phyloP scores from a whole-genome alignment of 1,140 invertebrate species.

The Cotesia vestalis region DNA sequence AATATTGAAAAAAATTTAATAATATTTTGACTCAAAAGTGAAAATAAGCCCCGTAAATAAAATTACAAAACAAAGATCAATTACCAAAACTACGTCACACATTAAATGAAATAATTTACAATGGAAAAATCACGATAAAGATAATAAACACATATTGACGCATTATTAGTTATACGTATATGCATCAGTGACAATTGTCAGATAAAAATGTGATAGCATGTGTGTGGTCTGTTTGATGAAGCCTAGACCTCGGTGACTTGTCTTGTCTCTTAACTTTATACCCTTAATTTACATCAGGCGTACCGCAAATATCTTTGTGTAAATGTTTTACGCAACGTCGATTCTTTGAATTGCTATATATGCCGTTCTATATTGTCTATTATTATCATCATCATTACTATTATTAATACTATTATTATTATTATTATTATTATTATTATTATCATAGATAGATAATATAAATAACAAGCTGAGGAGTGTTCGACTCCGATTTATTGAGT shows the following conservation, averaged over 20 bases:
- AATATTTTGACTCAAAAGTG: neutral
- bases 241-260: constrained; percentile 37
- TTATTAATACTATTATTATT: too few species aligned
- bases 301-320: constrained; percentile 36
- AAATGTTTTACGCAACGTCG: constrained; percentile 33
- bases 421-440: too few species aligned
- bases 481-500: too few species aligned
- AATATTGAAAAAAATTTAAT: too few species aligned
- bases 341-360: constrained; percentile 5
- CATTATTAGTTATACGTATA: neutral
- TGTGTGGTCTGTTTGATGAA: constrained; percentile 32
- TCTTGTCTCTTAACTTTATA: constrained; percentile 34
- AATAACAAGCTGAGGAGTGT: too few species aligned
- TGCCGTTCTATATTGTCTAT: neutral
- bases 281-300: constrained; percentile 39
- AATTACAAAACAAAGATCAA: too few species aligned
- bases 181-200: constrained; percentile 4
- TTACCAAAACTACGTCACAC: constrained; percentile 12
- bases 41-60: too few species aligned
- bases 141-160: neutral
- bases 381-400: neutral
- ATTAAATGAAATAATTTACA: constrained; percentile 19
- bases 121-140: neutral
- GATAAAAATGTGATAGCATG: constrained; percentile 18
- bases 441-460: too few species aligned